Percentiles rank a stretch among this genome's conserved stretches.
phyloP scores from a whole-genome alignment of 2,888 invertebrate species.

The Melangyna quadrimaculata region DNA sequence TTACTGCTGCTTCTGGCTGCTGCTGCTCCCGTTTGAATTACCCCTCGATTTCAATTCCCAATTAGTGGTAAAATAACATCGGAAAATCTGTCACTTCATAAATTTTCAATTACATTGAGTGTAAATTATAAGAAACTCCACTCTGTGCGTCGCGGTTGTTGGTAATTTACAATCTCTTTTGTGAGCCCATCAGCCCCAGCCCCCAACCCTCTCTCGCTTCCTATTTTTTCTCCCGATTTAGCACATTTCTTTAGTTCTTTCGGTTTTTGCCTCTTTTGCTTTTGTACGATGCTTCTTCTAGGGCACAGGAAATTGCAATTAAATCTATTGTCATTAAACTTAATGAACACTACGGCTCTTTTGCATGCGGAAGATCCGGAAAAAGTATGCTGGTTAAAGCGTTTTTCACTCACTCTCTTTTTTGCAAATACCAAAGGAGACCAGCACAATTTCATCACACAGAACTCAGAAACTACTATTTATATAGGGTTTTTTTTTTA shows the following conservation, averaged over 20 bases:
- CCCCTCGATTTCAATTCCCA: slow-evolving; percentile 7
- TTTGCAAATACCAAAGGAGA: not conserved
- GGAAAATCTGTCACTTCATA: slow-evolving; percentile 69
- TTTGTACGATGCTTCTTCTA: slow-evolving; percentile 20
- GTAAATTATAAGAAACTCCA: slow-evolving; percentile 49
- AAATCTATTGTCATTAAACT: slow-evolving; percentile 69
- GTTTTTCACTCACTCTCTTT: slow-evolving; percentile 9
- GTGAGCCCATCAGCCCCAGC: no score
- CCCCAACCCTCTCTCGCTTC: not conserved
- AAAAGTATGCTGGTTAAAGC: not conserved
- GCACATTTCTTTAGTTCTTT: slow-evolving; percentile 30
- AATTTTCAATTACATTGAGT: slow-evolving; percentile 65
- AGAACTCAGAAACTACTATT: slow-evolving; percentile 1
- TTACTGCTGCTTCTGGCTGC: not conserved
- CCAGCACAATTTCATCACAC: slow-evolving; percentile 22
- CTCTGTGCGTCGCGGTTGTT: not conserved
- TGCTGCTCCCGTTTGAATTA: not conserved
- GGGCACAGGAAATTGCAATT: slow-evolving; percentile 69
- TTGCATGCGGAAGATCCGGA: slow-evolving; percentile 33
- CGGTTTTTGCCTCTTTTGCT: not conserved
- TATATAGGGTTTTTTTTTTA: not conserved
- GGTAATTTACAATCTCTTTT: slow-evolving; percentile 20
- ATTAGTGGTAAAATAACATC: slow-evolving; percentile 65
- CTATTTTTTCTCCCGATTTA: slow-evolving; percentile 3
- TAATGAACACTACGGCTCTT: slow-evolving; percentile 56